Percentiles rank a stretch among this genome's conserved stretches.
Evolutionary conservation across 1,140 invertebrate species (phyloP).

Genomic region (Penaeus chinensis): DNA sequence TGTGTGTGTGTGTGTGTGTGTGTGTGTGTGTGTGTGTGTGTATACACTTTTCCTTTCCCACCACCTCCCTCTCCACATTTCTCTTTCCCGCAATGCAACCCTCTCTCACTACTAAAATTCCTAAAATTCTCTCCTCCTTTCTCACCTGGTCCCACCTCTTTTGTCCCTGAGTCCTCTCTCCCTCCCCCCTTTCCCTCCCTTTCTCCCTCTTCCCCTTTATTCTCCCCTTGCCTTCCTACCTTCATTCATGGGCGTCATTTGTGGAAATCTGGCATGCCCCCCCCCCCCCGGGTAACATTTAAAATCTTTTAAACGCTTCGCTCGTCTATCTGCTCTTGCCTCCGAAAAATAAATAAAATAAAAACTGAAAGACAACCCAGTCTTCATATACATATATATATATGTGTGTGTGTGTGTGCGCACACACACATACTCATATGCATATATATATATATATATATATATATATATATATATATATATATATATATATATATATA

Average conservation of each 20-base stretch:
- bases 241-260: not conserved
- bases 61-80: not conserved
- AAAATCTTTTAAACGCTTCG: too few relatives aligned
- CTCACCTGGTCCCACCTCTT: not conserved
- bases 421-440: not conserved
- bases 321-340: too few relatives aligned
- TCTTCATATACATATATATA: slow-evolving; percentile 3
- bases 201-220: not conserved
- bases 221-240: not conserved
- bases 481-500: slow-evolving; percentile 22
- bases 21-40: not conserved
- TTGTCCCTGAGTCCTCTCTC: not conserved
- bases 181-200: not conserved
- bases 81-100: not conserved
- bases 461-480: slow-evolving; percentile 1
- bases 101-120: not conserved
- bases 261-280: too few relatives aligned
- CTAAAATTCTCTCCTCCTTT: not conserved
- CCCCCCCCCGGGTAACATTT: too few relatives aligned
- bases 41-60: not conserved
- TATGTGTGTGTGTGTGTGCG: not conserved
- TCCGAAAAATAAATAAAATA: not conserved
- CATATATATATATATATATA: slow-evolving; percentile 12
- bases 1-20: not conserved
- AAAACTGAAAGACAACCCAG: not conserved